phyloP scores from a whole-genome alignment of 2,113 vertebrate species.

The Emydura subglobosa region DNA sequence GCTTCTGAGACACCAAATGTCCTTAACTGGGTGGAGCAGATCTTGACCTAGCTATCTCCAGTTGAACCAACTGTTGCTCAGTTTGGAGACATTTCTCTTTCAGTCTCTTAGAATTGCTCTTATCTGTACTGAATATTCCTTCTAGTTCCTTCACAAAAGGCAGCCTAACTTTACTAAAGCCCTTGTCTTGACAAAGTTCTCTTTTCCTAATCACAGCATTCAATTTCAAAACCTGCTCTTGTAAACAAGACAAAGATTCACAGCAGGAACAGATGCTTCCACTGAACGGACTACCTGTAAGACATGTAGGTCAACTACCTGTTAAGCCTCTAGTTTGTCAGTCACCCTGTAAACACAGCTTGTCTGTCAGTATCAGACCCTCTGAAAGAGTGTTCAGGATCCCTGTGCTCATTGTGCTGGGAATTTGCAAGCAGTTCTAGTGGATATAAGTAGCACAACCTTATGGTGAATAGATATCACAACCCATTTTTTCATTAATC shows the following conservation, averaged over 20 bases:
- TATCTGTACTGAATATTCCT: fast-evolving
- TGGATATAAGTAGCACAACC: background rate
- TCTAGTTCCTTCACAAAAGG: background rate
- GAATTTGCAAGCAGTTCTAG: background rate
- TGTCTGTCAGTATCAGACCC: background rate
- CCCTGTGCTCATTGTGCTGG: background rate
- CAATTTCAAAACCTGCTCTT: background rate
- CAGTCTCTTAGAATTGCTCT: background rate
- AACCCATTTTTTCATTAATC: background rate
- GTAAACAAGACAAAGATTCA: background rate
- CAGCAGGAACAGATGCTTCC: background rate
- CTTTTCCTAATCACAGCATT: background rate
- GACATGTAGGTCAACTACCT: background rate
- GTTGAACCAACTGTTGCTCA: background rate
- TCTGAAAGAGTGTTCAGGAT: background rate
- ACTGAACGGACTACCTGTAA: background rate
- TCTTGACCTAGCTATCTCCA: background rate
- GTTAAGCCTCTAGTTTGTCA: background rate
- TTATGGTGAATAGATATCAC: background rate
- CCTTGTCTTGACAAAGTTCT: background rate
- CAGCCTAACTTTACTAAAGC: background rate
- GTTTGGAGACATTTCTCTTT: background rate
- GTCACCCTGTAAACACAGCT: background rate
- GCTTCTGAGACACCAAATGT: background rate
- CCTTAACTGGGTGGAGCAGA: background rate